These are phyloP conservation scores for Herpetotheres cachinnans DNA, from an alignment of 2,113 vertebrate species.

Conservation along the genomic window DNA sequence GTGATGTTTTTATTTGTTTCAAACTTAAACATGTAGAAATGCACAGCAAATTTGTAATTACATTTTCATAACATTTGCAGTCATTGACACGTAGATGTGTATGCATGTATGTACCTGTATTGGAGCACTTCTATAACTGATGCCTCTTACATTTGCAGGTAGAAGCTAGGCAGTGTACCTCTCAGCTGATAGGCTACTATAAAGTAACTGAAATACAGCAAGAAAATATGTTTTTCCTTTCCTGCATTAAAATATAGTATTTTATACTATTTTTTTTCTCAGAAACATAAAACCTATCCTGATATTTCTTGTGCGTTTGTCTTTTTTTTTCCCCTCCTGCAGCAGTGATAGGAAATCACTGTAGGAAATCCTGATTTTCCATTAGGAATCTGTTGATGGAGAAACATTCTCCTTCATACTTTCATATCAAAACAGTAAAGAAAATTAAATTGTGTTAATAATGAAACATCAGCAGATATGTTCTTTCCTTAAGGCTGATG, in stretches of 20 bases:
- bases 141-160: neutral
- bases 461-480: neutral
- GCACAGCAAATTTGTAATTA: neutral
- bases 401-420: neutral
- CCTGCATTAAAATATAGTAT: neutral
- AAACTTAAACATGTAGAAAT: neutral
- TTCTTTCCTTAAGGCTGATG: neutral
- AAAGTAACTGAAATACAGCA: neutral
- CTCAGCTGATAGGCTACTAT: neutral
- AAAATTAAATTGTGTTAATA: neutral
- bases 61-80: neutral
- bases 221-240: neutral
- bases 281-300: neutral
- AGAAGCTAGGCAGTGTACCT: neutral
- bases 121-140: neutral
- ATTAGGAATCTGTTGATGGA: neutral
- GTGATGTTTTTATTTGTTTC: neutral
- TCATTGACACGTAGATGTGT: neutral
- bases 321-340: neutral
- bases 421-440: neutral
- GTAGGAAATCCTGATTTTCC: too few species aligned
- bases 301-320: neutral
- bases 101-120: neutral
- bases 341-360: neutral
- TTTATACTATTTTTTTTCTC: neutral